Evolutionary conservation across 2,888 invertebrate genomes (phyloP).

Genomic region (Cheilosia scutellata): DNA sequence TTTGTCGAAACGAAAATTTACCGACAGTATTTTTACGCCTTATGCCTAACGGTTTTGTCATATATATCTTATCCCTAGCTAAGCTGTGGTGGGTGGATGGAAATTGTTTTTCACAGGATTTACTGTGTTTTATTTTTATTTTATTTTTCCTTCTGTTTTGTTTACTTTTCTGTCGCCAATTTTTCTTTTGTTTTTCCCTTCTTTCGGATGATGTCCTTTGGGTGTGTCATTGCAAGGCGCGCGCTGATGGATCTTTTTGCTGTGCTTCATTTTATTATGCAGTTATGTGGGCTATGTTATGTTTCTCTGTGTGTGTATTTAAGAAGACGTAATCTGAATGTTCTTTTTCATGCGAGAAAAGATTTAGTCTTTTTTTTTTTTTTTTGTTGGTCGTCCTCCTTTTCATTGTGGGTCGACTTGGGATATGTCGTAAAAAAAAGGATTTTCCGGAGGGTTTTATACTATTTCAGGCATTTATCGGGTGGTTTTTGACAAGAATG

Average conservation of each 20-base stretch:
- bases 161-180: constrained; percentile 22
- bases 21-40: constrained; percentile 41
- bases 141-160: background rate
- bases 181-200: constrained; percentile 29
- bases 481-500: constrained; percentile 36
- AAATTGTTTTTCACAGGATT: constrained; percentile 32
- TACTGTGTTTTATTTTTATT: constrained; percentile 1
- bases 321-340: constrained; percentile 19
- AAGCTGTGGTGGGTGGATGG: background rate
- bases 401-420: constrained; percentile 4
- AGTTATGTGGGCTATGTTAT: constrained; percentile 36
- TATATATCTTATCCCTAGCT: constrained; percentile 39
- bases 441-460: constrained; percentile 19
- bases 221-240: constrained; percentile 48
- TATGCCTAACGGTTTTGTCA: constrained; percentile 56
- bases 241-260: constrained; percentile 14
- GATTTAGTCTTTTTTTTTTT: constrained; percentile 35
- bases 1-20: constrained; percentile 15
- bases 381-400: background rate
- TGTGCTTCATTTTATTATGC: constrained; percentile 48
- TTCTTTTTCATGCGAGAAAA: constrained; percentile 12
- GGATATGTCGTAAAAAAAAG: constrained; percentile 51
- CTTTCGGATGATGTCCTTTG: constrained; percentile 42
- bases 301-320: constrained; percentile 1
- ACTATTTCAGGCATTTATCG: constrained; percentile 34